Evolutionary conservation across 2,888 invertebrate genomes (phyloP), one percentile per base, ranked within the genome.

Genomic region (Pimpla rufipes): DNA sequence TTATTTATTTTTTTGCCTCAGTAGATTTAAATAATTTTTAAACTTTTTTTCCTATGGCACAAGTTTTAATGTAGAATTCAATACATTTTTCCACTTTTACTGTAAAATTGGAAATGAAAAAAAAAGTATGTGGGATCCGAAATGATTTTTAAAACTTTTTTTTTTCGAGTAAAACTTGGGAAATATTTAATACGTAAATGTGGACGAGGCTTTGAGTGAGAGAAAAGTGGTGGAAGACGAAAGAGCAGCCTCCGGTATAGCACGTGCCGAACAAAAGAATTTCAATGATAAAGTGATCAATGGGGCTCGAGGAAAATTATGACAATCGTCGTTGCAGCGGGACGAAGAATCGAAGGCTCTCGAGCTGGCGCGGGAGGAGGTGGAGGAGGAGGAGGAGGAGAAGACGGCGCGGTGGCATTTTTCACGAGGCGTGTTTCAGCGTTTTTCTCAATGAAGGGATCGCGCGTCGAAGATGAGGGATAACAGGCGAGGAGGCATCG

Each of bases 211-310:
- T 10, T 55, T 55, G 55, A 55, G 23, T 55, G 23, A 21, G 29
- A 29, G 29, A 55, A 55, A 55, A 29, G 29, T 29, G 29, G 13
- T 29, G 23, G 13, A 3, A 23, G 55, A 55, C 23, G 55, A 55
- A 55, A 55, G 23, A 55, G 29, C 11, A 35, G 57, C 11, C 8
- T 64, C 21, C 29, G 62, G 74, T 47, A n/a, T n/a, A 79, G 79
- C 83, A 83, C 83, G 83, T 80, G 83, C 83, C 83, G 62, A 35
- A 55, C 70, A 66, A 80, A 71, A 42, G 77, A 77, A 83, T 80
- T 77, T 83, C 77, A 73, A 77, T 77, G 42, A 40, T 76, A 64
- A 74, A 77, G 57, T 40, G 68, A 74, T 77, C 77, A 64, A 80
- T 68, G 29, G 62, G 37, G 35, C 11, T 4, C 18, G 29, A 13